Evolutionary conservation across 30 jellyfish, hydroid and myxozoan species (phyloP), one percentile per base, ranked within the genome.

Genomic region (Hydra vulgaris): DNA sequence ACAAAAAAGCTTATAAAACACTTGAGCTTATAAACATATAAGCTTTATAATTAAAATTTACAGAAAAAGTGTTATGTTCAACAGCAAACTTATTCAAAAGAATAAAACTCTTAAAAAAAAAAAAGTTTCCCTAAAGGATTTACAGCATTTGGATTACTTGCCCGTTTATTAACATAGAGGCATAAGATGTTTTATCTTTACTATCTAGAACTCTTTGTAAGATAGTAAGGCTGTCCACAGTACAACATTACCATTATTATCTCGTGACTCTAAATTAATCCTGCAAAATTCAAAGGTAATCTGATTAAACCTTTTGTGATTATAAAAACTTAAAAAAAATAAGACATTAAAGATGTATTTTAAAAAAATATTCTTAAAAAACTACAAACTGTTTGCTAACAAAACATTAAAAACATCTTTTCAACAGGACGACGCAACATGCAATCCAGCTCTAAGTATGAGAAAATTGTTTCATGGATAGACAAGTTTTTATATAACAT

Each of bases 71-170:
- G 5, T 40, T 40, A 3, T 40, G 12, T 40, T 12, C 5, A 40
- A 40, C 61, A 40, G n/a, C n/a, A n/a, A n/a, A n/a, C n/a, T n/a
- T n/a, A 40, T 40, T 40, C 61, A 40, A 40, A 40, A 40, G 12
- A 40, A 40, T 12, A 40, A 40, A 3, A 3, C 61, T 40, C 61
- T 40, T 3, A 40, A 40, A 12, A n/a, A 21, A 17, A 61, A 7
- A 8, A 70, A 0, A 8, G 8, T 8, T 27, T 26, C 54, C 85
- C 97, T 17, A 90, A 66, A 25, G 88, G 95, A 80, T 90, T 90
- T 53, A 90, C 88, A 18, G 97, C 97, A 86, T 90, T 95, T 18
- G 95, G 91, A 79, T 95, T 90, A 79, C 97, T 90, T 17, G 95
- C 97, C 83, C 72, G 61, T 90, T 86, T 52, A 90, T 95, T 18